phyloP scores from a whole-genome alignment of 2,888 invertebrate genomes.

The Folsomia manolachei region DNA sequence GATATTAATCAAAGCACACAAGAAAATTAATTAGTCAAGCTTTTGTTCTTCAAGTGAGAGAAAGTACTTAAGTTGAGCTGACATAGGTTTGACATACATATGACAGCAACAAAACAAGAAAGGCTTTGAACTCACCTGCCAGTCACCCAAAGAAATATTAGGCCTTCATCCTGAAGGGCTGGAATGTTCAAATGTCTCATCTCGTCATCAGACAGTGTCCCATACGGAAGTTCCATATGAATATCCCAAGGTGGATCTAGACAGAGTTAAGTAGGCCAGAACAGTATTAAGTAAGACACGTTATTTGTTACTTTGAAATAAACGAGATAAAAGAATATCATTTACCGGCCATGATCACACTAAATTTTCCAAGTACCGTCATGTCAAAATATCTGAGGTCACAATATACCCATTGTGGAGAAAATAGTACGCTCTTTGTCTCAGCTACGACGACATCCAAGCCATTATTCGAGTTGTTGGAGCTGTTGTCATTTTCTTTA shows the following conservation, averaged over 20 bases:
- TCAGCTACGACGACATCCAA: conserved; percentile 4
- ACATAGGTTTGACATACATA: not conserved
- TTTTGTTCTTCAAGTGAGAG: not conserved
- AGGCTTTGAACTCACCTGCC: conserved; percentile 64
- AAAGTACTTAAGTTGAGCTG: too few species aligned
- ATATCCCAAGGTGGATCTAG: conserved; percentile 99
- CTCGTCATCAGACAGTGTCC: conserved; percentile 98
- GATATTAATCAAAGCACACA: conserved; percentile 27
- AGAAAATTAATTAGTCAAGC: not conserved
- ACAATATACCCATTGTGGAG: conserved; percentile 96
- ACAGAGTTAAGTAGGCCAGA: too few species aligned
- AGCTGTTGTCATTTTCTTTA: conserved; percentile 11
- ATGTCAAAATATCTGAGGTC: conserved; percentile 88
- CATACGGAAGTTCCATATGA: conserved; percentile 98
- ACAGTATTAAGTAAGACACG: too few species aligned
- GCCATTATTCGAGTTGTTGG: not conserved
- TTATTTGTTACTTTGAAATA: not conserved
- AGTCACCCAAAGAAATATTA: conserved; percentile 97
- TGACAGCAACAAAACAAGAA: not conserved
- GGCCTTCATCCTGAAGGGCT: conserved; percentile 89
- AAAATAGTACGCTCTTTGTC: conserved; percentile 52
- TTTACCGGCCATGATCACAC: conserved; percentile 85
- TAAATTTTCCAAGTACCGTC: conserved; percentile 92
- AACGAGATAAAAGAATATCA: not conserved
- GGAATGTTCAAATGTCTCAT: conserved; percentile 95